phyloP scores from a whole-genome alignment of 2,113 vertebrate species.

The Amazona vittata region DNA sequence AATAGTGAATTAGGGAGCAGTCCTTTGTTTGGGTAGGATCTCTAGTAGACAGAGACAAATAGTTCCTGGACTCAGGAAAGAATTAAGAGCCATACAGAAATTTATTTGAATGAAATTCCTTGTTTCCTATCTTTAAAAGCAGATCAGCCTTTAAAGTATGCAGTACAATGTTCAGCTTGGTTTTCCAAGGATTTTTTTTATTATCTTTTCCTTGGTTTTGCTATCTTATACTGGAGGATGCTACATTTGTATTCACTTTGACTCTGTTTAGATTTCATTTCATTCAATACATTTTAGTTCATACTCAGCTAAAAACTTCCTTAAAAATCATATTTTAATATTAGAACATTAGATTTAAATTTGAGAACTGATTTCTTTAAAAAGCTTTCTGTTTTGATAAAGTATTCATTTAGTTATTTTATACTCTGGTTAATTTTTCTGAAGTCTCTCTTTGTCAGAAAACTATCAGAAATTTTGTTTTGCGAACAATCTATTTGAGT shows the following conservation, averaged over 20 bases:
- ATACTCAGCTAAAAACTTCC: neutral
- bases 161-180: fast-evolving
- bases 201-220: neutral
- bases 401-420: neutral
- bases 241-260: neutral
- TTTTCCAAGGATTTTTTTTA: neutral
- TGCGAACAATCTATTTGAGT: neutral
- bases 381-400: neutral
- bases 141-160: neutral
- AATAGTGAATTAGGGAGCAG: neutral
- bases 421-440: neutral
- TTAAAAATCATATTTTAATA: neutral
- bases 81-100: neutral
- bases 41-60: neutral
- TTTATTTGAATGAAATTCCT: neutral
- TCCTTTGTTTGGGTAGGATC: neutral
- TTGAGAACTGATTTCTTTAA: neutral
- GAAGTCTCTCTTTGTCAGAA: neutral
- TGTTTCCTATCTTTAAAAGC: neutral
- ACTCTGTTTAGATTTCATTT: neutral
- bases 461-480: neutral
- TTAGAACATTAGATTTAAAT: neutral
- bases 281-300: neutral
- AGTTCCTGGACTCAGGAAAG: neutral
- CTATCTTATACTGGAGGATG: neutral